Conservation (phyloP, 2,888 invertebrate genomes). For the Noctua janthina region DNA sequence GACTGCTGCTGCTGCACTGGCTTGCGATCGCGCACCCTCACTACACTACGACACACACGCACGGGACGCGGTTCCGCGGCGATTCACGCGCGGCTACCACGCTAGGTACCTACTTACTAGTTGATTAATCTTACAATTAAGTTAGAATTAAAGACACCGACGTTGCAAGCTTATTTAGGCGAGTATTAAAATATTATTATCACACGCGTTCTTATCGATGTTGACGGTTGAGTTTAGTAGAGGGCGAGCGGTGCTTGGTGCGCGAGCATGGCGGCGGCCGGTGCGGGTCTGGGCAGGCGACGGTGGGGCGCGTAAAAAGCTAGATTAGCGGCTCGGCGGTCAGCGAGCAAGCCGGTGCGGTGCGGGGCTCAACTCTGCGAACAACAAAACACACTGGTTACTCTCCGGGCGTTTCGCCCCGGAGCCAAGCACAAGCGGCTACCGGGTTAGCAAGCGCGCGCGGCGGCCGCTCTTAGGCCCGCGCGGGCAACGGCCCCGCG, state of each 20-base stretch:
- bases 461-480: conserved; percentile 81
- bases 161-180: conserved; percentile 90
- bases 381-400: conserved; percentile 91
- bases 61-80: conserved; percentile 76
- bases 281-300: conserved; percentile 86
- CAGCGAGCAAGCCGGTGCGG: conserved; percentile 90
- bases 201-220: conserved; percentile 90
- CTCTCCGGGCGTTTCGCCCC: conserved; percentile 87
- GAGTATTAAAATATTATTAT: conserved; percentile 89
- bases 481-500: conserved; percentile 66
- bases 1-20: conserved; percentile 72
- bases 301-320: conserved; percentile 89
- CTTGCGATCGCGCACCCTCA: conserved; percentile 79
- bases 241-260: conserved; percentile 89
- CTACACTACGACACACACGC: conserved; percentile 83
- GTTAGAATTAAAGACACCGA: conserved; percentile 90
- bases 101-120: conserved; percentile 78
- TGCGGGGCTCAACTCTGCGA: conserved; percentile 91
- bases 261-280: conserved; percentile 89
- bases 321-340: conserved; percentile 90
- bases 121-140: conserved; percentile 87
- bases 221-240: conserved; percentile 89
- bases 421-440: conserved; percentile 90
- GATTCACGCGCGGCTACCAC: conserved; percentile 74
- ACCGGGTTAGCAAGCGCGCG: conserved; percentile 89